Conservation (phyloP, 2,797 vertebrate species). For the Cyclura pinguis region DNA sequence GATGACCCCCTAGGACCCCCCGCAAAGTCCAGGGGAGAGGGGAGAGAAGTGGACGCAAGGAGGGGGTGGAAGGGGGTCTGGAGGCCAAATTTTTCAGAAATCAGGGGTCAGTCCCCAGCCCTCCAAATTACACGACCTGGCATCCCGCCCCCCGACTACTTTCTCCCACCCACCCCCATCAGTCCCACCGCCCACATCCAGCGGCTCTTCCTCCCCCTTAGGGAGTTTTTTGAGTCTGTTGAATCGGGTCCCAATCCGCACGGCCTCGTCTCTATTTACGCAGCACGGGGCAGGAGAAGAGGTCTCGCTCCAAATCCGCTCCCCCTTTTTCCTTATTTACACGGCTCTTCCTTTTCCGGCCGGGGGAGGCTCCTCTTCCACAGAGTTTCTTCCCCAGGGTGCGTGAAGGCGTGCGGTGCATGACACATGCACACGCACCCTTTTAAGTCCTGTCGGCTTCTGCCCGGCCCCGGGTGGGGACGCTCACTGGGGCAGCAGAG, state of each 20-base stretch:
- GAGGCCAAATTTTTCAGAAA: background rate
- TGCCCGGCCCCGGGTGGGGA: slow-evolving; percentile 12
- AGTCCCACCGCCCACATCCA: background rate
- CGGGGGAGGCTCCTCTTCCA: too few species aligned
- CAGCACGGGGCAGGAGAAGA: too few species aligned
- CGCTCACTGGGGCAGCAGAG: slow-evolving; percentile 89
- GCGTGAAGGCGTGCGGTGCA: too few species aligned
- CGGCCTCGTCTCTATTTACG: slow-evolving; percentile 27
- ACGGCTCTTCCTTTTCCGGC: slow-evolving; percentile 5
- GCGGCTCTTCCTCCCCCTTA: background rate
- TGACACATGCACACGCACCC: too few species aligned
- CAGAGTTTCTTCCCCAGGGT: too few species aligned
- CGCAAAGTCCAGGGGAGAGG: slow-evolving; percentile 65
- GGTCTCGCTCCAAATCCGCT: background rate
- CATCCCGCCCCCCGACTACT: background rate
- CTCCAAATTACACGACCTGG: too few species aligned
- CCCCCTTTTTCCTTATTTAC: slow-evolving; percentile 65
- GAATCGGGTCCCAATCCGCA: background rate
- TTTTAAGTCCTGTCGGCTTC: slow-evolving; percentile 58
- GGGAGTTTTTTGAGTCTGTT: background rate
- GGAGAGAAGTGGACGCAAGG: slow-evolving; percentile 68
- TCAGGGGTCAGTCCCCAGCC: background rate
- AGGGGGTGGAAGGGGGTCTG: slow-evolving; percentile 22
- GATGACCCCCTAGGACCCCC: background rate
- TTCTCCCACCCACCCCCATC: background rate